Evolutionary conservation across 2,888 invertebrate species (phyloP), one percentile per base, ranked within the genome.

Genomic region (Caenorhabditis becei): DNA sequence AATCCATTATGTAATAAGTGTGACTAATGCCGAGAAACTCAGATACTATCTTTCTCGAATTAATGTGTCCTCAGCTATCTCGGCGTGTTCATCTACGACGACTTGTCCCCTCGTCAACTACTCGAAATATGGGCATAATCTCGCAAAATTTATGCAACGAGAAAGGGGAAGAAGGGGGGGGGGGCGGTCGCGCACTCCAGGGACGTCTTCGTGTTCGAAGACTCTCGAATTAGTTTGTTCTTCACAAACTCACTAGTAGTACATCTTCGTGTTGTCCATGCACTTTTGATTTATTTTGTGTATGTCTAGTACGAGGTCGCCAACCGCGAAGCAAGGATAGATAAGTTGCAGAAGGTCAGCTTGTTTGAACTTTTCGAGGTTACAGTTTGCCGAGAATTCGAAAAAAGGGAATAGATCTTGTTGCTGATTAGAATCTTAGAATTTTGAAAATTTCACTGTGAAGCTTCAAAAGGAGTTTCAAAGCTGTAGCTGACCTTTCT

Each of bases 51-150:
- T 65, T 56, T 65, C 74, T 74, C 74, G 65, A 74, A 74, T 74
- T 65, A 74, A 74, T 74, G n/a, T n/a, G 74, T 74, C 74, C 59
- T 65, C 53, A 28, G 37, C 53, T 74, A 74, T 74, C 74, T 32
- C n/a, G n/a, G n/a, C 47, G 44, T 74, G 63, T 74, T 66, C 74
- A 74, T 74, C 74, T 32, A 8, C 44, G 41, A 18, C 59, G 35
- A 8, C 62, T 47, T 32, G 14, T 58, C 62, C 56, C 62, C 62
- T 74, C 66, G 65, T 56, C 74, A 74, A 35, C 65, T 66, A 65
- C 74, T 74, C 66, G 65, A 66, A 65, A 74, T 66, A n/a, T n/a
- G n/a, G 66, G 74, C 74, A 74, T 74, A 74, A 74, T 74, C 74
- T 65, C 23, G 41, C n/a, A 28, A 74, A 74, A 66, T 74, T 66